phyloP scores from a whole-genome alignment of 2,797 vertebrate species.

The Fratercula arctica region DNA sequence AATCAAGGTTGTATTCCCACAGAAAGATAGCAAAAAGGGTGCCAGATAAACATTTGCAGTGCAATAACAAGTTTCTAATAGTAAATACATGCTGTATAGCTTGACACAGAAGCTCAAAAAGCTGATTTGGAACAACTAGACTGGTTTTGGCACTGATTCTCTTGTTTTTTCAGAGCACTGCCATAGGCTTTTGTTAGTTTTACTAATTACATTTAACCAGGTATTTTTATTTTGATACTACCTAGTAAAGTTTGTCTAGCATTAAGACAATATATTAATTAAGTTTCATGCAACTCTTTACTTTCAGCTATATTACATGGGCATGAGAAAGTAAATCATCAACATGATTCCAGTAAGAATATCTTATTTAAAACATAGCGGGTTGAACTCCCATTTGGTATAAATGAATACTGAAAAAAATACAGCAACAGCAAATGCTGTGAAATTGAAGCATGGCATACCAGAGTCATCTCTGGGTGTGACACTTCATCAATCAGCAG shows the following conservation, averaged over 20 bases:
- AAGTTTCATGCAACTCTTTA: neutral
- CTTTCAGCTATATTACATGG: neutral
- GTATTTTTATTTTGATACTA: neutral
- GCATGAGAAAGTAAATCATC: neutral
- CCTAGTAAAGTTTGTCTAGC: neutral
- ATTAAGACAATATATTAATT: neutral
- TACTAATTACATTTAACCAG: neutral
- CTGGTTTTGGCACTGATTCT: neutral
- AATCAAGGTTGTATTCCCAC: neutral
- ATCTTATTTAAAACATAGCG: neutral
- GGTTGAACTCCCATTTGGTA: neutral
- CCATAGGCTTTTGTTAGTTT: neutral
- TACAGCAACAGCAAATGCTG: neutral
- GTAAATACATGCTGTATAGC: neutral
- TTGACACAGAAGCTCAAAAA: neutral
- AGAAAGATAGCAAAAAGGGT: neutral
- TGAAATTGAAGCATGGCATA: neutral
- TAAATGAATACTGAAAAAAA: neutral
- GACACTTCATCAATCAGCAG: neutral
- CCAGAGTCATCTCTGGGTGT: neutral
- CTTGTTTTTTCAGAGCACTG: neutral
- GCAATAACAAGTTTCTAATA: neutral
- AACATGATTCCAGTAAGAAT: neutral
- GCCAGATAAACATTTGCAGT: neutral
- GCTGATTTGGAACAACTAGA: neutral